Conservation (phyloP, 2,888 invertebrate genomes). For the Criorhina ranunculi region DNA sequence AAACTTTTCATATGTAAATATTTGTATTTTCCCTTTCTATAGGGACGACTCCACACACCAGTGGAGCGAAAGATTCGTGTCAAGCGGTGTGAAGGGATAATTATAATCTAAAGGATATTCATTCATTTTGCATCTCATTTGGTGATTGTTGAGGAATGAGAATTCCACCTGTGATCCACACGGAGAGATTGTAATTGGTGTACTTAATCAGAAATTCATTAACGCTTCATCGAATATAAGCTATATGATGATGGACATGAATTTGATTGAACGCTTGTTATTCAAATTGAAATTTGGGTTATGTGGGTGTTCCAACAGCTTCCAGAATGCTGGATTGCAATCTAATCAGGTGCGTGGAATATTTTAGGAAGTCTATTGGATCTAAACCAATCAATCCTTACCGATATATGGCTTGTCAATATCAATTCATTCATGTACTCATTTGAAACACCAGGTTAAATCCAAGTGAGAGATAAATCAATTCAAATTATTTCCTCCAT, state of each 20-base stretch:
- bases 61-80: conserved; percentile 29
- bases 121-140: conserved; percentile 55
- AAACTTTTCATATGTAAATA: conserved; percentile 33
- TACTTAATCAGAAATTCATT: conserved; percentile 13
- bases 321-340: background rate
- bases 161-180: background rate
- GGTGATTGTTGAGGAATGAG: conserved; percentile 17
- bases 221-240: background rate
- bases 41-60: background rate
- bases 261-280: conserved; percentile 5
- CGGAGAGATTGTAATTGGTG: background rate
- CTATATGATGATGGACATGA: background rate
- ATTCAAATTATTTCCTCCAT: conserved; percentile 2
- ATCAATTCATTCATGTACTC: background rate
- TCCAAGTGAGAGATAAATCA: background rate
- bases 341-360: too few relatives aligned
- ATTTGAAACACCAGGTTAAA: background rate
- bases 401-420: background rate
- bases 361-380: too few relatives aligned
- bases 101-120: conserved; percentile 15
- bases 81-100: conserved; percentile 10
- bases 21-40: background rate
- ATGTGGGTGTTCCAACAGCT: too few relatives aligned
- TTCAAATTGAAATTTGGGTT: background rate
- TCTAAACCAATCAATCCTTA: too few relatives aligned